These are phyloP conservation scores for Mya arenaria DNA, from an alignment of 1,140 invertebrate species.

Conservation along the genomic window DNA sequence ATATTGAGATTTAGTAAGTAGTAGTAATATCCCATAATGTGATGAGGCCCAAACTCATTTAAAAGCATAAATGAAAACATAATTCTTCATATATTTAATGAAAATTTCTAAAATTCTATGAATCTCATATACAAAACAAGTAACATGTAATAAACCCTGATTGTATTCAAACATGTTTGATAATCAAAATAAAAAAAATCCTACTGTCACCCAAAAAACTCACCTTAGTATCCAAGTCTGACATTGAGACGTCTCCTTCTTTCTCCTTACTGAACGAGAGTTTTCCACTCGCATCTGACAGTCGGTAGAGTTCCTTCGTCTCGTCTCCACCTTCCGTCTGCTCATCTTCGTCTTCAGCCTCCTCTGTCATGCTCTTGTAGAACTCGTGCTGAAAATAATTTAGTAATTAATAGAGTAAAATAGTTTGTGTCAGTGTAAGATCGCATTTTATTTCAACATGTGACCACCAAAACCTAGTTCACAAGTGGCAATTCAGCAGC, in stretches of 20 bases:
- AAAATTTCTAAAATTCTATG: background rate
- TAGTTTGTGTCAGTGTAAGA: too few species aligned
- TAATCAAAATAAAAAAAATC: too few species aligned
- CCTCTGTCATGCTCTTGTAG: slow-evolving; percentile 23
- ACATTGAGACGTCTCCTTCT: background rate
- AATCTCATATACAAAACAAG: too few species aligned
- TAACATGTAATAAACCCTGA: too few species aligned
- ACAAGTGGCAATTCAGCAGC: too few species aligned
- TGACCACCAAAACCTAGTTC: too few species aligned
- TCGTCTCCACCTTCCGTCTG: slow-evolving; percentile 11
- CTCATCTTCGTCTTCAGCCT: slow-evolving; percentile 25
- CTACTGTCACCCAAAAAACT: too few species aligned
- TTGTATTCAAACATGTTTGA: too few species aligned
- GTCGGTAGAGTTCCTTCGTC: slow-evolving; percentile 46
- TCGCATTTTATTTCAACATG: background rate
- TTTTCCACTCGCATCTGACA: background rate
- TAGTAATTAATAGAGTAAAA: background rate
- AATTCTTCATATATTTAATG: background rate
- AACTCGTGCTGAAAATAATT: slow-evolving; percentile 51
- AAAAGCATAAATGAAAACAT: background rate
- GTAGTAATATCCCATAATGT: background rate
- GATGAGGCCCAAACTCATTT: background rate
- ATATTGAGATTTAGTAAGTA: background rate
- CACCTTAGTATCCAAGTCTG: background rate
- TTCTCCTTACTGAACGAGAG: background rate